Conservation (phyloP, 2,888 invertebrate genomes). For the Sarcophaga variegata region DNA sequence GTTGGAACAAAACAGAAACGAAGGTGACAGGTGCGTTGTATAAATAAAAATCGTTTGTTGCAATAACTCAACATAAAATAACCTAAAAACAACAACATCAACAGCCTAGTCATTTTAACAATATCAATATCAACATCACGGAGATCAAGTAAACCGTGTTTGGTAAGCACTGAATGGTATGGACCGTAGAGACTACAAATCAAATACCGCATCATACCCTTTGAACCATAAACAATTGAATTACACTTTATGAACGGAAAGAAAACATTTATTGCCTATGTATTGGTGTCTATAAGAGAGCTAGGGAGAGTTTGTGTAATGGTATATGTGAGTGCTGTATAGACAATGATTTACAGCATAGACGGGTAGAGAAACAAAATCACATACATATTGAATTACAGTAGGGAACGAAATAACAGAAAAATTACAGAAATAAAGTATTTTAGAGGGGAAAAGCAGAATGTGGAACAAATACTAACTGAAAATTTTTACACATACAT, state of each 20-base stretch:
- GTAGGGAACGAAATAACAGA: not conserved
- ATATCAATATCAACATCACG: not conserved
- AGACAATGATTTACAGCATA: constrained; percentile 1
- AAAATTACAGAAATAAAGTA: not conserved
- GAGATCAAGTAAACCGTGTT: constrained; percentile 14
- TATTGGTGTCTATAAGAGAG: not conserved
- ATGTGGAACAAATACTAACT: not conserved
- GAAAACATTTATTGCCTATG: constrained; percentile 25
- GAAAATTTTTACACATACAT: not conserved
- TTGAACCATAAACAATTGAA: constrained; percentile 68
- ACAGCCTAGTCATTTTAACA: not conserved
- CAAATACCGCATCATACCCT: constrained; percentile 57
- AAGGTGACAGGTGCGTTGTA: constrained; percentile 58
- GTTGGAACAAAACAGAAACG: not conserved
- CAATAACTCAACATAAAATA: not conserved
- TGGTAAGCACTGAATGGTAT: not conserved
- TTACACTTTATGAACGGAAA: constrained; percentile 62
- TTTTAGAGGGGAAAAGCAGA: not conserved
- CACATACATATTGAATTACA: no score
- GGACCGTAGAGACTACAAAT: constrained; percentile 38
- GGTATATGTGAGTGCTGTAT: constrained; percentile 4
- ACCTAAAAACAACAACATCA: not conserved
- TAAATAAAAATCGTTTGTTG: not conserved
- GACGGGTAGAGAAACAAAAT: not conserved
- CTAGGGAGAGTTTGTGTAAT: not conserved